Percentiles rank a stretch among this genome's conserved stretches.
These are phyloP conservation scores for Trachythela sp. DNA, from an alignment of 64 coral and sea anemone species.

Conservation along the genomic window DNA sequence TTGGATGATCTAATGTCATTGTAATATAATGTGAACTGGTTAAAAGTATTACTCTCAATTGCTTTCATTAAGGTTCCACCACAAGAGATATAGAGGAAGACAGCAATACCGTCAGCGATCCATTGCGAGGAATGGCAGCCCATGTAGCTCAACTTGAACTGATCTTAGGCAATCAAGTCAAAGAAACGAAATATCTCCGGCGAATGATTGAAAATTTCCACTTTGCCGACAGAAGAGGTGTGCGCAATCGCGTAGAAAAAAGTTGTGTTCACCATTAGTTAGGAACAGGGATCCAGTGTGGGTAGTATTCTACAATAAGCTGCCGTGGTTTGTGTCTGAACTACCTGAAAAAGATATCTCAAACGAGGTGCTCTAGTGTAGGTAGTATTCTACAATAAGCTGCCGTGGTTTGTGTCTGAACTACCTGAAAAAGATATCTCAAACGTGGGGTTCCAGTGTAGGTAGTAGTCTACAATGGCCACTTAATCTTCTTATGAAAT, in stretches of 20 bases:
- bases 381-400: too few relatives aligned
- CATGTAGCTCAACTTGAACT: background rate
- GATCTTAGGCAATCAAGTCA: background rate
- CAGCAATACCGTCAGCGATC: background rate
- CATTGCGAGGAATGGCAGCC: background rate
- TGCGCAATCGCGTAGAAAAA: background rate
- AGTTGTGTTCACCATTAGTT: background rate
- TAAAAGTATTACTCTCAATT: background rate
- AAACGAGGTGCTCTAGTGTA: too few relatives aligned
- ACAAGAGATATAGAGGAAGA: background rate
- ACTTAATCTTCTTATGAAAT: too few relatives aligned
- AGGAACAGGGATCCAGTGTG: too few relatives aligned
- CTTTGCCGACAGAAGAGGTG: background rate
- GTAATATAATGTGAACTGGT: too few relatives aligned
- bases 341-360: too few relatives aligned
- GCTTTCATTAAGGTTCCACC: background rate
- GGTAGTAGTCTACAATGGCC: background rate
- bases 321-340: too few relatives aligned
- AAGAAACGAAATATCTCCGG: background rate
- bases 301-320: too few relatives aligned
- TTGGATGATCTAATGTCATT: too few relatives aligned
- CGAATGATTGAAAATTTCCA: constrained; percentile 24
- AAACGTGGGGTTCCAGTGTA: too few relatives aligned
- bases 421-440: too few relatives aligned
- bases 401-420: background rate